Percentiles rank a stretch among this genome's conserved stretches.
Evolutionary conservation across 92 coral and sea anemone genomes (phyloP).

Genomic region (Epizoanthus fatuus): DNA sequence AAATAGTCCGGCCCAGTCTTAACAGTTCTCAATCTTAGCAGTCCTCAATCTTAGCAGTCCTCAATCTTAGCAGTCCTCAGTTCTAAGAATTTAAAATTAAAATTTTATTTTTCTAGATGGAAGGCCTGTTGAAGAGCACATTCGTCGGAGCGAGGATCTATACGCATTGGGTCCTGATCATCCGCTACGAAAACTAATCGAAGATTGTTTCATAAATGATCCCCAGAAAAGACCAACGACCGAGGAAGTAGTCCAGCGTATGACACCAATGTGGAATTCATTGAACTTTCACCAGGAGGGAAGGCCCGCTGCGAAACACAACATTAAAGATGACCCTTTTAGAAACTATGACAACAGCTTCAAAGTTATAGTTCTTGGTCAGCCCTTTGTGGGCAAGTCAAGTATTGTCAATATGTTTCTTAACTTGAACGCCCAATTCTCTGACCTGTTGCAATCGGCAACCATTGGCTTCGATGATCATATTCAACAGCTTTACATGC

Average conservation of each 20-base stretch:
- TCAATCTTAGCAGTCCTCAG: too few relatives aligned
- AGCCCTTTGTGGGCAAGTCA: constrained; percentile 79
- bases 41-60: too few relatives aligned
- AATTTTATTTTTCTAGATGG: constrained; percentile 61
- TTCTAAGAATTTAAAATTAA: neutral
- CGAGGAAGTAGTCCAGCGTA: constrained; percentile 38
- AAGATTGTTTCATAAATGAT: constrained; percentile 68
- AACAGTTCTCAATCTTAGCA: too few relatives aligned
- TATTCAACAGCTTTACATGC: constrained; percentile 70
- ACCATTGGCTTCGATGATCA: constrained; percentile 65
- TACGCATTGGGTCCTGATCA: constrained; percentile 82
- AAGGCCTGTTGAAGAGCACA: constrained; percentile 75
- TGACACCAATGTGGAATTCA: constrained; percentile 49
- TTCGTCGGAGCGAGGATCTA: constrained; percentile 80
- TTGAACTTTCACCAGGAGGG: constrained; percentile 21
- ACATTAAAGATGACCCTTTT: too few relatives aligned
- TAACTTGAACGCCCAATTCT: constrained; percentile 38
- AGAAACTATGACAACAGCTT: constrained; percentile 71
- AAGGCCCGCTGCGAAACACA: neutral
- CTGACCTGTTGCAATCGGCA: neutral
- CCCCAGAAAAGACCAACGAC: constrained; percentile 84
- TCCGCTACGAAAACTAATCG: constrained; percentile 75
- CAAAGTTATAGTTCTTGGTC: constrained; percentile 81
- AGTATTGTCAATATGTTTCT: constrained; percentile 75
- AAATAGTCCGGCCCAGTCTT: too few relatives aligned